A percentile compares a stretch with the other conserved stretches of the same genome.
phyloP scores from a whole-genome alignment of 1,140 invertebrate species.

The Maniola jurtina region DNA sequence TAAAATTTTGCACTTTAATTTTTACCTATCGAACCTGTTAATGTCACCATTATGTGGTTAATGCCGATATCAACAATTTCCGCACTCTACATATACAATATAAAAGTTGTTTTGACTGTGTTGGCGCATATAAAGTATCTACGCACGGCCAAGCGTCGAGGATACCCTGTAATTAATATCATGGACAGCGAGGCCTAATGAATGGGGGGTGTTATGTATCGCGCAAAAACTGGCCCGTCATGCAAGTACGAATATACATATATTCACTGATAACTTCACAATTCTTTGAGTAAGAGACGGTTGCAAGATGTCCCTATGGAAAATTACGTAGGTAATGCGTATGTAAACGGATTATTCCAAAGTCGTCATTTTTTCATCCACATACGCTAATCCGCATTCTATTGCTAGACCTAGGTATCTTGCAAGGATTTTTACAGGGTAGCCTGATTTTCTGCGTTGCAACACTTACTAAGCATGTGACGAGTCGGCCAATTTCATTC shows the following conservation, averaged over 20 bases:
- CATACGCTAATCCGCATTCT: too few relatives aligned
- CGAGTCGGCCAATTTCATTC: too few relatives aligned
- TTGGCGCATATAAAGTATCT: background rate
- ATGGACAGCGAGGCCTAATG: slow-evolving; percentile 55
- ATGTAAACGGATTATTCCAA: too few relatives aligned
- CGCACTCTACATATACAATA: background rate
- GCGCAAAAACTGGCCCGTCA: slow-evolving; percentile 59
- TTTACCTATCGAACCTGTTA: too few relatives aligned
- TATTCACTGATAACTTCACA: slow-evolving; percentile 13
- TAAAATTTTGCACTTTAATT: too few relatives aligned
- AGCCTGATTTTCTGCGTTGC: too few relatives aligned
- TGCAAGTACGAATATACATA: slow-evolving; percentile 41
- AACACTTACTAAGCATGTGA: too few relatives aligned
- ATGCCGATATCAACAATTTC: background rate
- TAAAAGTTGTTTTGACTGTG: background rate
- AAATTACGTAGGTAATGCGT: background rate
- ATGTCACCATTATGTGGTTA: too few relatives aligned
- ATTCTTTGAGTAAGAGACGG: slow-evolving; percentile 9
- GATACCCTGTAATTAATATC: slow-evolving; percentile 60
- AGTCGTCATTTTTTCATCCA: too few relatives aligned
- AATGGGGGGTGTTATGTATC: slow-evolving; percentile 59
- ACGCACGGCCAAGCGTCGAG: slow-evolving; percentile 13
- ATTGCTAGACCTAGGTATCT: too few relatives aligned
- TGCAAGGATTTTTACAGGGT: too few relatives aligned
- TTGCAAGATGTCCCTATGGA: background rate